Evolutionary conservation across 2,888 invertebrate genomes (phyloP).

Genomic region (Dicyrtoma fusca): DNA sequence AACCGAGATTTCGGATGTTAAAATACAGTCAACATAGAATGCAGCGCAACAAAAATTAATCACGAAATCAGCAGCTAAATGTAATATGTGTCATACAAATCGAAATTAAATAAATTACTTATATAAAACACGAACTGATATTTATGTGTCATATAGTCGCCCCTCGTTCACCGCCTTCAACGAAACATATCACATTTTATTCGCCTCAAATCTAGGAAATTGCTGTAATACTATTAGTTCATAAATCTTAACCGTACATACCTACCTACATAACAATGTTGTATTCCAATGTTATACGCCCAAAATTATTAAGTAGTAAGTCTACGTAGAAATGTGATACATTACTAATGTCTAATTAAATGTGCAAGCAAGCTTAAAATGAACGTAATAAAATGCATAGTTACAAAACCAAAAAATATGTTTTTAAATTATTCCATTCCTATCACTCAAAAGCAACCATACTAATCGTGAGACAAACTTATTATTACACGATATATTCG

Average conservation of each 20-base stretch:
- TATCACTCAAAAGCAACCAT: too few species aligned
- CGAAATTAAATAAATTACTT: background rate
- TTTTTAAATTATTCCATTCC: too few species aligned
- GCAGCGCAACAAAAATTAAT: too few species aligned
- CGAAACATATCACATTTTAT: conserved; percentile 2
- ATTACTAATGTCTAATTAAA: background rate
- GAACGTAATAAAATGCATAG: background rate
- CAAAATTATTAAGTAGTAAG: too few species aligned
- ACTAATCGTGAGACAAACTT: too few species aligned
- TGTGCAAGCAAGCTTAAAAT: background rate
- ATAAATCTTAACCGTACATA: background rate
- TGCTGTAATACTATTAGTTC: background rate
- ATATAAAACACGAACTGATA: too few species aligned
- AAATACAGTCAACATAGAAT: too few species aligned
- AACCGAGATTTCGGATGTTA: too few species aligned
- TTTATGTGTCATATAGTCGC: too few species aligned
- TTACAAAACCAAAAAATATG: conserved; percentile 17
- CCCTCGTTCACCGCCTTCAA: conserved; percentile 9
- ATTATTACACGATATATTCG: too few species aligned
- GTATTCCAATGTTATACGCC: background rate
- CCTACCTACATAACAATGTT: background rate
- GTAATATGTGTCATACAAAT: too few species aligned
- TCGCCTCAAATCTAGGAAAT: background rate
- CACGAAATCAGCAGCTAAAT: too few species aligned
- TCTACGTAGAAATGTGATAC: background rate